Evolutionary conservation across 2,797 vertebrate species (phyloP), one percentile per base, ranked within the genome.

Genomic region (Poeciliopsis gracilis): DNA sequence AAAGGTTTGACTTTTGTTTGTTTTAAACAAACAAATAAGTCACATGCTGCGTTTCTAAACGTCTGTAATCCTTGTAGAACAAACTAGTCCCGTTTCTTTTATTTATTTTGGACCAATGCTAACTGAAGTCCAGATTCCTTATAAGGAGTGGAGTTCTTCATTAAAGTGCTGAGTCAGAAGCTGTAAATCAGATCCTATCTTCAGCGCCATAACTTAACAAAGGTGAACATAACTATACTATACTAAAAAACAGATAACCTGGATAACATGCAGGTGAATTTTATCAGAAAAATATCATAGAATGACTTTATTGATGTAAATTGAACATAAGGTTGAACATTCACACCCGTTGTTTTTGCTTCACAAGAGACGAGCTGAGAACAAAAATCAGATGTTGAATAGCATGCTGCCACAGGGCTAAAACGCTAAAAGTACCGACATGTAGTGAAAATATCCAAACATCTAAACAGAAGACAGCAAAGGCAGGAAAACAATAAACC

Each of bases 121-220:
- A 45, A n/a, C 12, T 12, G 3, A 69, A 69, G 38, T 69, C 25
- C 67, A 69, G 41, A n/a, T 43, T 45, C 41, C 41, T 69, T 69
- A 43, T 69, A 43, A 69, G 67, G 67, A 69, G 25, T 45, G 23
- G 2, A 69, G 38, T 43, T 36, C 67, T 69, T n/a, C 67, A 69
- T 45, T 69, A 4, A 69, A 69, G 20, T 67, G 63, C 36, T 67
- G 63, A 67, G 67, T 69, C 41, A 69, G 41, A 69, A n/a, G 41
- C 38, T 43, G 6, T 69, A 45, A 69, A 45, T 41, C 38, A 33
- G 36, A 25, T 67, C 66, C 20, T 67, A 13, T 25, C 36, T 43
- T 67, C 63, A 25, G 36, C 11, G 23, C 20, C 30, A 63, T 18
- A 33, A 2, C 2, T 12, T 43, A 41, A n/a, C 38, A 43, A 69